Evolutionary conservation across 1,140 invertebrate species (phyloP).

Genomic region (Adoxophyes honmai): DNA sequence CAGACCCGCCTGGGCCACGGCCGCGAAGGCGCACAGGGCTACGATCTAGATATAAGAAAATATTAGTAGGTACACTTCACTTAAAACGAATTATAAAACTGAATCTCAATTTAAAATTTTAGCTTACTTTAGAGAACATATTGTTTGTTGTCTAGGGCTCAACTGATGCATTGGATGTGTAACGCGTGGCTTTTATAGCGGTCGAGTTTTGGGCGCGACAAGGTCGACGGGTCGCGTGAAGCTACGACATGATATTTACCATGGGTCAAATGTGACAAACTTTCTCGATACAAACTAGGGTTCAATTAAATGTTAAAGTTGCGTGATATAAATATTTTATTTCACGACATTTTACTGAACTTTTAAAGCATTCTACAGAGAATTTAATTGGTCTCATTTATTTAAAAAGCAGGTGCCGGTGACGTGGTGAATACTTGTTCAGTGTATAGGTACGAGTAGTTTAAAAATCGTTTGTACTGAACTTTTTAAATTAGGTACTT

Average conservation of each 20-base stretch:
- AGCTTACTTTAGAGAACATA: conserved; percentile 28
- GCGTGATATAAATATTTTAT: background rate
- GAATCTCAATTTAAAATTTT: background rate
- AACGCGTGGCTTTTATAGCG: conserved; percentile 20
- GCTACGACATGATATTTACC: conserved; percentile 1
- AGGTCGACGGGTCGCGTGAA: conserved; percentile 20
- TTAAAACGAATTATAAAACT: background rate
- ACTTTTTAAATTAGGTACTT: too few species aligned
- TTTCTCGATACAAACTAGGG: background rate
- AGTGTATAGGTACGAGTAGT: too few species aligned
- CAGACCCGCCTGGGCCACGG: conserved; percentile 45
- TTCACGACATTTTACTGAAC: background rate
- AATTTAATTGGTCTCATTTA: too few species aligned
- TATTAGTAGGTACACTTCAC: background rate
- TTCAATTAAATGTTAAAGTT: background rate
- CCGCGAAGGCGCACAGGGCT: conserved; percentile 47
- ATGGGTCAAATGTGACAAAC: conserved; percentile 9
- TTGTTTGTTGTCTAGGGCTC: conserved; percentile 15
- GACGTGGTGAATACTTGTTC: too few species aligned
- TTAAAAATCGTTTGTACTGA: too few species aligned
- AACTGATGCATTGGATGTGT: conserved; percentile 20
- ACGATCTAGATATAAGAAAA: conserved; percentile 39
- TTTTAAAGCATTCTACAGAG: too few species aligned
- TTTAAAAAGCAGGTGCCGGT: too few species aligned
- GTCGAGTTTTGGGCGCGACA: conserved; percentile 29